Evolutionary conservation across 2,888 invertebrate species (phyloP), one percentile per base, ranked within the genome.

Genomic region (Thyatira batis): DNA sequence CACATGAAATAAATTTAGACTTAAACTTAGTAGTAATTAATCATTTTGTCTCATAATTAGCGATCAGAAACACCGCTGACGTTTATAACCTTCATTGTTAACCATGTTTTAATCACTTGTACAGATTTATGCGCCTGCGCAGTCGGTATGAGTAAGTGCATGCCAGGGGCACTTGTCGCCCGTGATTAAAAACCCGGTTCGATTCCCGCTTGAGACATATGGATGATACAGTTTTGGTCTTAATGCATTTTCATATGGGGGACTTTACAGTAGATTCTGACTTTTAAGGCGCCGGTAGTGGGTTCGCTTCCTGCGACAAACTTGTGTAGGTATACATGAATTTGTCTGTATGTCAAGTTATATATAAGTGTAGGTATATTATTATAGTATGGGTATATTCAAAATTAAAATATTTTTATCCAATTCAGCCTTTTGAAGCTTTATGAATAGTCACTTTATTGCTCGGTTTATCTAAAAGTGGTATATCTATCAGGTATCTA

Each of bases 51-150:
- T 57, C 58, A 61, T 67, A 68, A 75, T 76, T 71, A 76, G 66
- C 54, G 55, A 55, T 71, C 67, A 74, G 73, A 76, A 74, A 77
- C 70, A 63, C 75, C 80, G 81, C 71, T 55, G 45, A 61, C 63
- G 62, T 65, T 66, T 58, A 65, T 68, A 54, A 55, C 69, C 69
- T 78, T 80, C 81, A 75, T 77, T 78, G 76, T 80, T 78, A 77
- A 72, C 70, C 69, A 65, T 60, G 68, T 73, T 78, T 75, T 82
- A 82, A 81, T 82, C 74, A 72, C 63, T 61, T 45, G 20, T n/a
- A 33, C 46, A 69, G 79, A 81, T 81, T 81, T 82, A 83, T 77
- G 70, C 60, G 62, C 61, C 17, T 20, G 61, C 67, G 72, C 71
- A 68, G 53, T 56, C 52, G 56, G 51, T 57, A 39, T 69, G 70